A percentile compares a stretch with the other conserved stretches of the same genome.
Evolutionary conservation across 2,888 invertebrate genomes (phyloP).

Genomic region (Rhagonycha lutea): DNA sequence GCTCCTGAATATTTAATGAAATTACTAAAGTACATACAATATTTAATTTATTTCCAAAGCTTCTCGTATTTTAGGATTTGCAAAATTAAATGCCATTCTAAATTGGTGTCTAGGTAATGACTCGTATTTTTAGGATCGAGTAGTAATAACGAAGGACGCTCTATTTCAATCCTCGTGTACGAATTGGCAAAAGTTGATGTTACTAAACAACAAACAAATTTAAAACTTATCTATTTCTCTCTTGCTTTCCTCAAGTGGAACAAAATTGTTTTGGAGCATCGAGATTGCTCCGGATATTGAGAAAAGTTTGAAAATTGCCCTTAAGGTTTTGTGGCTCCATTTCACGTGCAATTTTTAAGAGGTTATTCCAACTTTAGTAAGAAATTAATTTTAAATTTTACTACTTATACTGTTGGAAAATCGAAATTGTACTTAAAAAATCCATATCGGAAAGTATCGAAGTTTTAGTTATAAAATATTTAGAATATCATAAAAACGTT

Average conservation of each 20-base stretch:
- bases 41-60: not conserved
- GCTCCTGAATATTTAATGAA: not conserved
- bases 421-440: not conserved
- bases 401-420: not conserved
- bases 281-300: constrained; percentile 11
- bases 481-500: not conserved
- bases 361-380: constrained; percentile 7
- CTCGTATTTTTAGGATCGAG: not conserved
- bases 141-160: not conserved
- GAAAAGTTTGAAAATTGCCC: constrained; percentile 10
- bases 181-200: constrained; percentile 5
- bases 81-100: not conserved
- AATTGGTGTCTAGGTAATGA: not conserved
- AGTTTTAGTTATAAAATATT: not conserved
- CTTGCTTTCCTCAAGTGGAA: constrained; percentile 2
- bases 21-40: not conserved
- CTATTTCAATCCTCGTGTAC: not conserved
- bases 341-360: constrained; percentile 6
- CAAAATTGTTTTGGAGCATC: constrained; percentile 7
- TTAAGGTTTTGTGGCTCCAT: constrained; percentile 1
- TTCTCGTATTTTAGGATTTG: not conserved
- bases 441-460: not conserved
- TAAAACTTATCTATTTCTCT: constrained; percentile 9
- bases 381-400: constrained; percentile 6
- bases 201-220: constrained; percentile 7